Base-by-base conservation (phyloP, 1,140 invertebrate genomes). In the Tigriopus japonicus region DNA sequence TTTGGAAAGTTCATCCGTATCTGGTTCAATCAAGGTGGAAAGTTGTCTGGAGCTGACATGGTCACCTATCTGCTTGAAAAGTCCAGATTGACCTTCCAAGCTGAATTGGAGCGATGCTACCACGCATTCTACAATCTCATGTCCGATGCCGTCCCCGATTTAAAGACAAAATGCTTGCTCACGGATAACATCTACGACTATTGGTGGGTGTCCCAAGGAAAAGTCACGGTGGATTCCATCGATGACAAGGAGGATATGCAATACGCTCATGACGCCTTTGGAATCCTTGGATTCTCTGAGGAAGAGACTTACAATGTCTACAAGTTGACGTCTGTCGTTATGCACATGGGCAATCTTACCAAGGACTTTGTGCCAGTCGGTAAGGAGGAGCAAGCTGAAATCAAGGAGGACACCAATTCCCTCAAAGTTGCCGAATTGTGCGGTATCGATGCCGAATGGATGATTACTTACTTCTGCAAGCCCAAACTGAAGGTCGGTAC, bases 1-100 rank as follows among this genome's bases (percentile, higher is more conserved):
- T 92, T 93, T 85, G 87, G 87, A 90, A 92, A 99, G 88, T 99
- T 99, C 83, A 98, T 99, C 81, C 90, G 95, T 85, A 98, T 98
- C 75, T 94, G 98, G 76, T 99, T 99, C 79, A 93, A 93, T 69
- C 88, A 89, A 62, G 85, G 86, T 78, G 95, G 94, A 76, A 98
- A 98, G 84, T 79, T 99, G 77, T 94, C 95, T 75, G 95, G 95
- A 83, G 94, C 94, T 79, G 95, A 99, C 79, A 99, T 99, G 78
- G 95, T 98, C 78, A 95, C 91, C 68, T 98, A 99, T 80, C 80
- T 99, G 78, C 80, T 99, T 71, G 96, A 99, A 78, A 99, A 99
- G 77, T 96, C 96, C 75, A 91, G 96, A 87, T 95, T 99, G 76
- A 98, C 98, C 76, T 98, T 93, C 70, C 95, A 98, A 77, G 92